Evolutionary conservation across 2,888 invertebrate genomes (phyloP), one percentile per base, ranked within the genome.

Genomic region (Entomobrya multifasciata): DNA sequence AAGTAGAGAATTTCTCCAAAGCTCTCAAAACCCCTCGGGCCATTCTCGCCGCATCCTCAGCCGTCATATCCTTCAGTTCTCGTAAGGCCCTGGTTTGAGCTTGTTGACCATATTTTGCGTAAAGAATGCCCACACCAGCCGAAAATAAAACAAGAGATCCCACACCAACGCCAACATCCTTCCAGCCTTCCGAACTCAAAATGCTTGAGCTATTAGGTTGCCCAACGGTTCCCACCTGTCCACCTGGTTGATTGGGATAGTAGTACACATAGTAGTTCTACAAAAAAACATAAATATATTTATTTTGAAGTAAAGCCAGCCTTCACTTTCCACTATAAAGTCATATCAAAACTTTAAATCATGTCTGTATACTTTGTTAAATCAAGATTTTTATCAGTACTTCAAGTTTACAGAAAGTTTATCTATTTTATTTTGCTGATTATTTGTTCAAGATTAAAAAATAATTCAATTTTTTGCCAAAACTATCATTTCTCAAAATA

Each of bases 1-100:
- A 13, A 22, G 90, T 85, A 10, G 89, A 90, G 84, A 89, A 89
- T 85, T 86, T 90, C 62, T 90, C 88, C 65, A 91, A 86, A 55
- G 90, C 91, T 44, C 82, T 78, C 57, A 91, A 65, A 49, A 91
- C 90, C 80, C 88, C 82, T 11, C 89, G 80, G 30, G 90, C 87
- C 36, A 89, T 89, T 72, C 90, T 89, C 1, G 90, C 90, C 6
- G 89, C 76, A 44, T 90, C 88, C 41, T 90, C 85, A 6, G 90
- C 89, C 11, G 88, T 27, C 41, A 91, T 60, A 83, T 91, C 89
- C 67, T 90, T 84, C 22, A 91, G 87, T 25, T 90, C 90, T 1
- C 91, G 84, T 15, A 88, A 74, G 62, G 88, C 87, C 25, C 88
- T 80, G 22, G 72, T 41, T 10, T 72, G 80, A 13, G 88, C 86